Conservation (phyloP, 2,888 invertebrate genomes). For the Pyrgus malvae region DNA sequence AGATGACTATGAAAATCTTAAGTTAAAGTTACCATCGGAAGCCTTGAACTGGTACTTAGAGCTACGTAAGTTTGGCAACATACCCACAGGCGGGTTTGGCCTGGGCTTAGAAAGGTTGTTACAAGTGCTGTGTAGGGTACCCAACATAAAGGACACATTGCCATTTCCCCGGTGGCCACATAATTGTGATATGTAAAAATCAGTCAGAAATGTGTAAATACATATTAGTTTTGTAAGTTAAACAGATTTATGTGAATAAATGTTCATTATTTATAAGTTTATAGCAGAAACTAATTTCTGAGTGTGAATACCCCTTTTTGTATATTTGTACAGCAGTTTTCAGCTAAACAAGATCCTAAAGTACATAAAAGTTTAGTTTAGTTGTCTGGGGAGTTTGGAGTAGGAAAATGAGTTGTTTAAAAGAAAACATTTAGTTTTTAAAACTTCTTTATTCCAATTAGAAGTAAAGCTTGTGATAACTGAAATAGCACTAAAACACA, state of each 20-base stretch:
- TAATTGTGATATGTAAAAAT: constrained; percentile 86
- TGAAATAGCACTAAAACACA: too few relatives aligned
- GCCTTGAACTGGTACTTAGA: constrained; percentile 93
- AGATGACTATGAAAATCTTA: constrained; percentile 84
- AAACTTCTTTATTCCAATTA: too few relatives aligned
- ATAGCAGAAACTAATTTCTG: too few relatives aligned
- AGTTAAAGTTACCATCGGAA: constrained; percentile 82
- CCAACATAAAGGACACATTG: constrained; percentile 96
- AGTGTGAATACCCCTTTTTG: too few relatives aligned
- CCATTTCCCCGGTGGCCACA: constrained; percentile 98
- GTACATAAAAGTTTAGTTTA: too few relatives aligned
- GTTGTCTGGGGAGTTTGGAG: too few relatives aligned
- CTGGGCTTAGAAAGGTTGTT: constrained; percentile 96
- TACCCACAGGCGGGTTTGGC: constrained; percentile 97
- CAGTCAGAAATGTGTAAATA: not conserved
- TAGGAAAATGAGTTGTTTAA: not conserved
- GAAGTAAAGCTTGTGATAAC: too few relatives aligned
- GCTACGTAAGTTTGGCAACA: constrained; percentile 92
- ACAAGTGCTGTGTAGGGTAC: constrained; percentile 89
- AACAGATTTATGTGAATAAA: too few relatives aligned
- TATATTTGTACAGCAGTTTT: too few relatives aligned
- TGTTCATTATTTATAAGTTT: too few relatives aligned
- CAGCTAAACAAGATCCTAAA: too few relatives aligned
- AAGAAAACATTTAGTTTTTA: too few relatives aligned
- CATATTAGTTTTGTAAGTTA: not conserved